Percentiles rank a stretch among this genome's conserved stretches.
These are phyloP conservation scores for Colius striatus DNA, from an alignment of 2,113 vertebrate species.

Conservation along the genomic window DNA sequence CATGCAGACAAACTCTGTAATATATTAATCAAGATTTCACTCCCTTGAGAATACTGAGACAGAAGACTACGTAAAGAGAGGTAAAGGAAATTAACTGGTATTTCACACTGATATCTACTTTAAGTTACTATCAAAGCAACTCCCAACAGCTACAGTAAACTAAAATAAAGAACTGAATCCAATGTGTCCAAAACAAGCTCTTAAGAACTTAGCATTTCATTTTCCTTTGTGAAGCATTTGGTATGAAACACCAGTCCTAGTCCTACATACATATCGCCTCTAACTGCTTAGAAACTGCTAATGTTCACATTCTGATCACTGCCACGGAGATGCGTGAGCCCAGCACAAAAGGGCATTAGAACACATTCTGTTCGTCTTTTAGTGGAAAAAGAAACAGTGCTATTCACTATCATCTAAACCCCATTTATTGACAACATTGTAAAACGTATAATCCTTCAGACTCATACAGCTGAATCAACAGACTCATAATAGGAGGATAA, in stretches of 20 bases:
- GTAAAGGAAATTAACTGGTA: background rate
- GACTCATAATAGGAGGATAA: background rate
- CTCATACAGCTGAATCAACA: constrained; percentile 60
- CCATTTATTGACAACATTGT: constrained; percentile 45
- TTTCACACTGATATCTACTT: background rate
- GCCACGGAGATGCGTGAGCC: background rate
- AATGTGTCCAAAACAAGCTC: rapidly evolving
- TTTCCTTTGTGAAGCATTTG: background rate
- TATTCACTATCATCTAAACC: constrained; percentile 11
- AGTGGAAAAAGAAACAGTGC: constrained; percentile 41
- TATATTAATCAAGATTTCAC: background rate
- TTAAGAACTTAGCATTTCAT: background rate
- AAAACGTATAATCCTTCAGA: constrained; percentile 28
- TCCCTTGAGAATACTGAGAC: background rate
- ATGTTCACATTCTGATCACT: constrained; percentile 43
- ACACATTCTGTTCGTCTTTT: constrained; percentile 46
- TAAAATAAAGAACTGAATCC: background rate
- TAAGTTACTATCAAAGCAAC: background rate
- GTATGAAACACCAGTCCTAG: background rate
- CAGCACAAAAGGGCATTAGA: constrained; percentile 55
- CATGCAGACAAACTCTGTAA: background rate
- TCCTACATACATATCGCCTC: background rate
- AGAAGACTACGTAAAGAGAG: background rate
- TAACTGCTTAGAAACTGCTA: background rate
- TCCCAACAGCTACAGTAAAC: background rate